Evolutionary conservation across 2,888 invertebrate species (phyloP), one percentile per base, ranked within the genome.

Genomic region (Aphidius colemani): DNA sequence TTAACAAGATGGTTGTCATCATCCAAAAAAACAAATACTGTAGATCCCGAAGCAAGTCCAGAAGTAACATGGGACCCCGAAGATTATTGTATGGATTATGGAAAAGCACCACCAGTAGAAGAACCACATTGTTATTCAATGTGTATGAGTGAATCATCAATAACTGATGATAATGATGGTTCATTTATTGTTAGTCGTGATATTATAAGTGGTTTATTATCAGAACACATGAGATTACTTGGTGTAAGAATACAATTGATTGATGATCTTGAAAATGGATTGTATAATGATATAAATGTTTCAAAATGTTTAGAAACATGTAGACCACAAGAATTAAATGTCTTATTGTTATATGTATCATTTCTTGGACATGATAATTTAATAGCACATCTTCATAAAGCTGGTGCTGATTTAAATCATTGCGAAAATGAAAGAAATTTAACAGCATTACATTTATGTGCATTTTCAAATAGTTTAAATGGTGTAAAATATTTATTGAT

Each of bases 41-140:
- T 62, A 39, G 68, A 72, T 30, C 59, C 68, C 2, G 69, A 74
- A 9, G 45, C 60, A 6, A 68, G 63, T 18, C 53, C 61, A 7
- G 72, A 72, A 1, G 71, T 71, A 40, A 65, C 67, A 6, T 69
- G 70, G 64, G 62, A 55, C 1, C 41, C 70, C 9, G 74, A 74
- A 1, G 74, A 74, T n/a, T 67, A 68, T 10, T 91, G 90, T 82
- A 90, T 92, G 86, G 90, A 91, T 80, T 90, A 90, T 74, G 92
- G 92, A 64, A 90, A 90, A 48, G 90, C 92, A 13, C 92, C 92
- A 7, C 92, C 92, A 43, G 89, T 91, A 65, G 92, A 93, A 82
- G 91, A 79, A 51, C 77, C 79, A 0, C 74, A 78, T 39, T 78
- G 78, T 60, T 80, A 91, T 82, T 90, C 91, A 53, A 90, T 91